Evolutionary conservation across 2,113 vertebrate genomes (phyloP), one percentile per base, ranked within the genome.

Genomic region (Egretta garzetta): DNA sequence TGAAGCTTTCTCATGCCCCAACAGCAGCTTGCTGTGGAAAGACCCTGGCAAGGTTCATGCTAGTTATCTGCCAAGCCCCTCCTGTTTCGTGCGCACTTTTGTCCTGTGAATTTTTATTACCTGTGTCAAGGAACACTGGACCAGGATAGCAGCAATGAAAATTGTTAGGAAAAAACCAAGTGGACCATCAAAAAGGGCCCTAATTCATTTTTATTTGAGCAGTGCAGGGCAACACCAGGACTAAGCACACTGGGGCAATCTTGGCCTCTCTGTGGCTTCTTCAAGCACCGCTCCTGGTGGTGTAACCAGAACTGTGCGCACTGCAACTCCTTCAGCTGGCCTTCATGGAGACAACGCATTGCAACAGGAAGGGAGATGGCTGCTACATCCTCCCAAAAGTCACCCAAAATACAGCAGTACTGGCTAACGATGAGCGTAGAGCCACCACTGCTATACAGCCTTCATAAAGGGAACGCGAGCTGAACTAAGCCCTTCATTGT

Each of bases 201-300:
- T 72, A 90, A 90, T 68, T 85, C 0, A 41, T 88, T 92, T 80
- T 83, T 27, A 60, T 26, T 75, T 47, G 23, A 83, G 35, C 52
- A 75, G n/a, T 10, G 21, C 16, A 74, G 28, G 37, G n/a, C 60
- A 90, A 49, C n/a, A 49, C 32, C 9, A 43, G 62, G 27, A 52
- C 16, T 47, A 27, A 90, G 60, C 67, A n/a, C 0, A 0, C 41
- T 5, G 3, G 3, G 33, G 58, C 58, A 37, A n/a, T 45, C 24
- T 86, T 28, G 7, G 5, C 15, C 8, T 1, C n/a, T 43, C 28
- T 0, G 1, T 28, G 62, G 39, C 26, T 58, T 21, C 76, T 95
- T 80, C 49, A 58, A 62, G 33, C 45, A 35, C 18, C 17, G 16
- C 63, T 53, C 1, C 4, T 4, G 62, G 19, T 1, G 5, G 23